Evolutionary conservation across 2,113 vertebrate species (phyloP).

Genomic region (Tragelaphus buxtoni): DNA sequence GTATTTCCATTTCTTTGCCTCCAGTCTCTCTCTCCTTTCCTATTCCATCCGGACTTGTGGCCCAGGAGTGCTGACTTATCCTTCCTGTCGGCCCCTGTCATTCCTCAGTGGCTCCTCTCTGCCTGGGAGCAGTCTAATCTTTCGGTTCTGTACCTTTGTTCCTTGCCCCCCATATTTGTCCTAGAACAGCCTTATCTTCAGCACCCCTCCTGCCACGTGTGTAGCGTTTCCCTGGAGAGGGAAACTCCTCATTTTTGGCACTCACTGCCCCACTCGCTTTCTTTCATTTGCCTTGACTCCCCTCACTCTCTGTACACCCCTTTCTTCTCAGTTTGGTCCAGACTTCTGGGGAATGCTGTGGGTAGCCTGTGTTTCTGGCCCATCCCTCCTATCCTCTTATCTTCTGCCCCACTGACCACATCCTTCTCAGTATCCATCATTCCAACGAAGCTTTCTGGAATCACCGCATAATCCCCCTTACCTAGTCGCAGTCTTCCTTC

Average conservation of each 20-base stretch:
- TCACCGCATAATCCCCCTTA: neutral
- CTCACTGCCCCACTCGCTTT: neutral
- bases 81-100: neutral
- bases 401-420: neutral
- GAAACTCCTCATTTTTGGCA: neutral
- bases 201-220: neutral
- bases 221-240: neutral
- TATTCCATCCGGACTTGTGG: neutral
- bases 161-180: neutral
- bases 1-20: neutral
- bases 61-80: neutral
- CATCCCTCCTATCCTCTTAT: neutral
- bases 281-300: neutral
- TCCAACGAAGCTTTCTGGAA: neutral
- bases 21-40: neutral
- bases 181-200: neutral
- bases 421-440: neutral
- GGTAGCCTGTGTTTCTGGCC: neutral
- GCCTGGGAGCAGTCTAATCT: neutral
- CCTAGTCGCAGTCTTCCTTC: neutral
- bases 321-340: neutral
- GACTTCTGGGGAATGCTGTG: neutral
- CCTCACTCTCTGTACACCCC: rapidly evolving
- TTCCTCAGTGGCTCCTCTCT: neutral
- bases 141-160: neutral